A percentile compares a stretch with the other conserved stretches of the same genome.
phyloP scores from a whole-genome alignment of 1,140 invertebrate genomes.

The Trichomalopsis sarcophagae region DNA sequence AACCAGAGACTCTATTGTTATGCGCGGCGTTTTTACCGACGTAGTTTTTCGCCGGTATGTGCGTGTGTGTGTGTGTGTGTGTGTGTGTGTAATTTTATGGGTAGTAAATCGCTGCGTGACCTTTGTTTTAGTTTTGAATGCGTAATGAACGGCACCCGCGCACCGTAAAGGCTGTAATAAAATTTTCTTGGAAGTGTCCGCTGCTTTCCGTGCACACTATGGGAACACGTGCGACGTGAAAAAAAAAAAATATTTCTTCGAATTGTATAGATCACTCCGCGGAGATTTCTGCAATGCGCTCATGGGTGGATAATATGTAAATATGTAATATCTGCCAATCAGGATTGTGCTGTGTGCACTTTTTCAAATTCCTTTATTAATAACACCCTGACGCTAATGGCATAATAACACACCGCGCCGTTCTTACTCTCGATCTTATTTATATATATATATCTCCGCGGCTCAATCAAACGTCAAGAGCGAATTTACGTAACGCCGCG shows the following conservation, averaged over 20 bases:
- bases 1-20: background rate
- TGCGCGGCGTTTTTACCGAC: background rate
- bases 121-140: conserved; percentile 1
- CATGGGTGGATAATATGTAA: background rate
- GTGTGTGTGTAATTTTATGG: background rate
- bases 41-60: background rate
- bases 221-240: background rate
- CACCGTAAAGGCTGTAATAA: background rate
- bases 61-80: no score
- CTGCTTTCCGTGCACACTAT: background rate
- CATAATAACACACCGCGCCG: background rate
- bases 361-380: background rate
- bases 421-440: background rate
- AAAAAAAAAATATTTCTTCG: background rate
- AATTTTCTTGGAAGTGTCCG: background rate
- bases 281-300: background rate
- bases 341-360: background rate
- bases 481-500: no score
- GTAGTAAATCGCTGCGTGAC: background rate
- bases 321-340: background rate
- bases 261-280: no score
- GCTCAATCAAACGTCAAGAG: background rate
- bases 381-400: background rate
- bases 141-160: background rate
- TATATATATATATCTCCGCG: background rate